A percentile compares a stretch with the other conserved stretches of the same genome.
Conservation (phyloP, 2,797 vertebrate genomes). For the Phrynocephalus forsythii region DNA sequence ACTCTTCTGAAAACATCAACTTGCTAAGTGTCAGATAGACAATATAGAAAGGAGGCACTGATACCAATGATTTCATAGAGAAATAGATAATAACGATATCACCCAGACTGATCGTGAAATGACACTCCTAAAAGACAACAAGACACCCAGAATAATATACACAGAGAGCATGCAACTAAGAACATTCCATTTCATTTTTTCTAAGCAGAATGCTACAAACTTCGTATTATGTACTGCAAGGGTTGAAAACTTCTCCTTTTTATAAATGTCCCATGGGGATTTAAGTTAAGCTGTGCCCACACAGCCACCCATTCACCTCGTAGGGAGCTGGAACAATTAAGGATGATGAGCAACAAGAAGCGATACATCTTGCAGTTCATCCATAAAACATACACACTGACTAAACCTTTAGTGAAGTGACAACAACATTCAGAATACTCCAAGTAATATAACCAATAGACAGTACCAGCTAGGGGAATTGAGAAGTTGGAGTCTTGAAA, state of each 20-base stretch:
- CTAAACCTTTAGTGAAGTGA: not conserved
- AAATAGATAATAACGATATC: constrained; percentile 36
- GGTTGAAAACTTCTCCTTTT: not conserved
- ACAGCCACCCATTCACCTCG: not conserved
- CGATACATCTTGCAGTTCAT: not conserved
- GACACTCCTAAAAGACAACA: constrained; percentile 36
- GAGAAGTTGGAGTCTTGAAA: too few species aligned
- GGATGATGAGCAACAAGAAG: not conserved
- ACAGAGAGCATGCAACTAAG: not conserved
- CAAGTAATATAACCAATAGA: too few species aligned
- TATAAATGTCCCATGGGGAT: not conserved
- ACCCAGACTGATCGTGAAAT: constrained; percentile 22
- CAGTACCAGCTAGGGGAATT: too few species aligned
- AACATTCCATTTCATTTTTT: constrained; percentile 1
- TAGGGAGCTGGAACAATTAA: not conserved
- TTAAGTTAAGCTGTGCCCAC: not conserved
- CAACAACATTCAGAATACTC: too few species aligned
- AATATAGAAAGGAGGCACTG: constrained; percentile 15
- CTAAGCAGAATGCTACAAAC: not conserved
- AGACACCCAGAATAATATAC: constrained; percentile 11
- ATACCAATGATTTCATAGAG: constrained; percentile 3
- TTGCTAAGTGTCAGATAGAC: constrained; percentile 21
- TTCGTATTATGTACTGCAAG: not conserved
- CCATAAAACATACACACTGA: not conserved
- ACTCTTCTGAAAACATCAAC: constrained; percentile 7